These are phyloP conservation scores for Lasioglossum baleicum DNA, from an alignment of 1,140 invertebrate species.

Conservation along the genomic window DNA sequence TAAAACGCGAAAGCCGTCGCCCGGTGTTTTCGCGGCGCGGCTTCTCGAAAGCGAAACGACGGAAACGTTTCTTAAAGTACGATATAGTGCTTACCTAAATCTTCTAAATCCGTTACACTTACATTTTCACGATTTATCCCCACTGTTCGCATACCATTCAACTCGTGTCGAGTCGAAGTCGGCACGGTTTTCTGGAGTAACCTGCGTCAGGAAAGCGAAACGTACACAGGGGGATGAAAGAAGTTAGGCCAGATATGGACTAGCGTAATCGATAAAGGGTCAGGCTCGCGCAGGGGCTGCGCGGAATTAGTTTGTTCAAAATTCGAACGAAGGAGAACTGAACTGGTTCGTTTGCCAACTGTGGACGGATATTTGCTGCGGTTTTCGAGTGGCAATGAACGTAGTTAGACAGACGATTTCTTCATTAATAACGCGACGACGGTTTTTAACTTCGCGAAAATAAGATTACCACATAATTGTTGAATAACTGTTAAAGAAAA, in stretches of 20 bases:
- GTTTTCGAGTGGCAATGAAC: no score
- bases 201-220: background rate
- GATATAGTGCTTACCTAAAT: no score
- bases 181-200: background rate
- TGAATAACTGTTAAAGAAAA: no score
- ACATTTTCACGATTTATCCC: no score
- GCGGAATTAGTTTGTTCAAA: background rate
- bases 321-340: background rate
- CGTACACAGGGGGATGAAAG: background rate
- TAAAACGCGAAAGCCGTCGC: background rate
- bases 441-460: no score
- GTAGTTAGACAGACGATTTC: no score
- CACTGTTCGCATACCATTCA: background rate
- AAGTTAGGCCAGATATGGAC: constrained; percentile 13
- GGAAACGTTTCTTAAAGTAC: background rate
- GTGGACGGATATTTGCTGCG: no score
- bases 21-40: background rate
- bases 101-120: no score
- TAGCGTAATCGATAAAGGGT: constrained; percentile 16
- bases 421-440: no score
- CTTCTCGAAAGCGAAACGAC: no score
- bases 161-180: background rate
- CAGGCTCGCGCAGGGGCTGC: background rate
- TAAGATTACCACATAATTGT: no score
- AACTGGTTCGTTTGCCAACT: background rate